A percentile compares a stretch with the other conserved stretches of the same genome.
phyloP scores from a whole-genome alignment of 2,113 vertebrate genomes.

The Oryctolagus cuniculus region mOryCun1.1 NC_091433.1:14854501-14855000 shows the following conservation, averaged over 20 bases:
- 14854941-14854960: neutral
- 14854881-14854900: neutral
- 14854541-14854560: too few species aligned
- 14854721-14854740: neutral
- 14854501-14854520: neutral
- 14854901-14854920: neutral
- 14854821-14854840: neutral
- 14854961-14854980: neutral
- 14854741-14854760: neutral
- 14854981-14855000: neutral
- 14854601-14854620: neutral
- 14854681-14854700: neutral
- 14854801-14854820: neutral
- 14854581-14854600: too few species aligned
- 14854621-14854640: neutral
- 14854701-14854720: neutral
- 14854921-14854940: slow-evolving; percentile 11
- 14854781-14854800: neutral
- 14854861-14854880: neutral
- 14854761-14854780: neutral
- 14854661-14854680: neutral
- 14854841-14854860: neutral
- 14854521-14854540: too few species aligned
- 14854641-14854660: neutral
- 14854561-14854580: too few species aligned